phyloP scores from a whole-genome alignment of 2,797 vertebrate species.

The Salmo trutta region DNA sequence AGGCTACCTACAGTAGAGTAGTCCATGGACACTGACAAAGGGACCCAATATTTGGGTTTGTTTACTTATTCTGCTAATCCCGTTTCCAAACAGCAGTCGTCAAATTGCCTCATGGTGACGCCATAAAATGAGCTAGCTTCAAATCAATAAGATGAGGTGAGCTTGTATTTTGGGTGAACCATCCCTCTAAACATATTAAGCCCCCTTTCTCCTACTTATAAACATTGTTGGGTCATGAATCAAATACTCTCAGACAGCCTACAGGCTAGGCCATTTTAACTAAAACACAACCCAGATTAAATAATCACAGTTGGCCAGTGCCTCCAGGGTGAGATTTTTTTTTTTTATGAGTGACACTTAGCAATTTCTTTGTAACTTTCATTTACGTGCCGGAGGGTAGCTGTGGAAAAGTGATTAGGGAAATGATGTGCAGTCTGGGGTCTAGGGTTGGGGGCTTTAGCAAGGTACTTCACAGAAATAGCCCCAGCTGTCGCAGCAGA shows the following conservation, averaged over 20 bases:
- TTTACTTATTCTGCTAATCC: not conserved
- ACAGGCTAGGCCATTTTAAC: not conserved
- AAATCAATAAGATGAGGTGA: too few relatives aligned
- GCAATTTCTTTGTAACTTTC: conserved; percentile 12
- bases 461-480: conserved; percentile 36
- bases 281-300: not conserved
- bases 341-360: not conserved
- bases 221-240: not conserved
- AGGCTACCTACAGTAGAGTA: too few relatives aligned
- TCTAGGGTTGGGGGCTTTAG: conserved; percentile 21
- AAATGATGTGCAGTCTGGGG: conserved; percentile 19
- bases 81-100: too few relatives aligned
- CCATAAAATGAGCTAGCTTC: too few relatives aligned
- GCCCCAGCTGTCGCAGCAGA: conserved; percentile 24
- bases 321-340: not conserved
- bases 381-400: conserved; percentile 15
- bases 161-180: too few relatives aligned
- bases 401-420: conserved; percentile 39
- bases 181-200: too few relatives aligned
- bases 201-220: not conserved
- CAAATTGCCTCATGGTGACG: too few relatives aligned
- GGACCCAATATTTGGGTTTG: too few relatives aligned
- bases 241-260: not conserved
- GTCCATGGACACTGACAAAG: too few relatives aligned
- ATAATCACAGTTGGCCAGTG: conserved; percentile 2